These are phyloP conservation scores for Lasioglossum marginatum DNA, from an alignment of 2,888 invertebrate species.

Conservation along the genomic window DNA sequence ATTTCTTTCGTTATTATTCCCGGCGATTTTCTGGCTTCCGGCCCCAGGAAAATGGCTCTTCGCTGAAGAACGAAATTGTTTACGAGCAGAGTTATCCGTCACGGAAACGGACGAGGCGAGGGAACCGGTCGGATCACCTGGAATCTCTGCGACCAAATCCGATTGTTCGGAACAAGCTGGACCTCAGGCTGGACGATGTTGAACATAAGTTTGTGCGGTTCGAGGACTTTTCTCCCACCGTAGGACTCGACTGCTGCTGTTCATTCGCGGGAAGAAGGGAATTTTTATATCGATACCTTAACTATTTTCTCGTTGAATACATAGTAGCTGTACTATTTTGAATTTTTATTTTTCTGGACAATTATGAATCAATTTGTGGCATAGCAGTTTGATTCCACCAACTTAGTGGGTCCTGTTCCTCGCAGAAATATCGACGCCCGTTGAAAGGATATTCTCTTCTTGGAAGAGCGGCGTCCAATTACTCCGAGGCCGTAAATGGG, in stretches of 20 bases:
- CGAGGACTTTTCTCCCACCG: neutral
- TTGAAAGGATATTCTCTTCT: constrained; percentile 3
- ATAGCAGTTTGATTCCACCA: no score
- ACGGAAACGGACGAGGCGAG: constrained; percentile 4
- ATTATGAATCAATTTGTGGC: no score
- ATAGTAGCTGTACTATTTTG: no score
- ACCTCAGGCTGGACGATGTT: neutral
- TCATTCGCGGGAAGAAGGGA: neutral
- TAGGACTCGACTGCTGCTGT: neutral
- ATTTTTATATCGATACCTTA: neutral
- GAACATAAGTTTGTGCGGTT: neutral
- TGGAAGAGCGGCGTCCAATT: constrained; percentile 27
- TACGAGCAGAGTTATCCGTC: constrained; percentile 40
- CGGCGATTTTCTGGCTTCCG: constrained; percentile 20
- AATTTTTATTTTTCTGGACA: no score
- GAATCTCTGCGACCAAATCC: constrained; percentile 17
- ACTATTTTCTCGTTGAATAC: no score
- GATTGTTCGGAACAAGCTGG: neutral
- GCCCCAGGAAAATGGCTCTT: constrained; percentile 26
- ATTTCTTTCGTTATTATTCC: constrained; percentile 25
- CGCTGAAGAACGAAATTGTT: constrained; percentile 48
- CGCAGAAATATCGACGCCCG: constrained; percentile 23
- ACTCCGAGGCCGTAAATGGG: constrained; percentile 29
- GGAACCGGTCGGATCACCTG: neutral
- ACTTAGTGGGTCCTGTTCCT: neutral